Evolutionary conservation across 2,113 vertebrate species (phyloP), one percentile per base, ranked within the genome.

Genomic region (Elephantulus edwardii): DNA sequence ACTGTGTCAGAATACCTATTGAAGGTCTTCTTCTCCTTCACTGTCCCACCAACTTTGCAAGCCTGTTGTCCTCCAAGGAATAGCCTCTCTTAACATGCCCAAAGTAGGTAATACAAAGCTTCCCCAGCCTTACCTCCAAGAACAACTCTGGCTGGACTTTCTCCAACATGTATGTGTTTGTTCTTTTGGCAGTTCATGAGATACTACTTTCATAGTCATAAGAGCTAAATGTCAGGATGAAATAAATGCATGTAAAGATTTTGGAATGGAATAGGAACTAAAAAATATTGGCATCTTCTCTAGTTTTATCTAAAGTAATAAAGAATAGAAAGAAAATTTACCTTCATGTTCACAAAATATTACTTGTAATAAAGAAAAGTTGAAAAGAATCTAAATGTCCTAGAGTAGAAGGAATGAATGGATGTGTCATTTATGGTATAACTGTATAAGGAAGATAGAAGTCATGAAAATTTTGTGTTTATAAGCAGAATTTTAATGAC

Each of bases 331-430:
- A 70, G 54, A 91, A 90, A 89, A 58, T 28, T 4, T 60, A 30
- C 68, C 8, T 48, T 72, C 68, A 35, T 44, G 5, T 83, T 92
- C 54, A 74, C 78, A 24, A 71, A 28, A 26, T 79, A 28, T 78
- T 82, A 80, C 77, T 71, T 72, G 35, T 78, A 82, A 86, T n/a
- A 62, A 68, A 30, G 35, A 76, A 80, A 77, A 71, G 35, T 72
- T 86, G 46, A 38, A 66, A 78, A 86, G 20, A 78, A 40, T 42
- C 16, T 44, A 42, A 78, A 71, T 52, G 9, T 46, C 33, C 33
- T 72, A 28, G 58, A 33, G 28, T 48, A 71, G 22, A 66, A 60
- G 48, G n/a, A n/a, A n/a, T n/a, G n/a, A 30, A 50, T 79, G 1
- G 10, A 90, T 83, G 82, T 70, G 35, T 60, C 76, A 35, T 4